Evolutionary conservation across 2,888 invertebrate genomes (phyloP).

Genomic region (Microdon myrmicae): DNA sequence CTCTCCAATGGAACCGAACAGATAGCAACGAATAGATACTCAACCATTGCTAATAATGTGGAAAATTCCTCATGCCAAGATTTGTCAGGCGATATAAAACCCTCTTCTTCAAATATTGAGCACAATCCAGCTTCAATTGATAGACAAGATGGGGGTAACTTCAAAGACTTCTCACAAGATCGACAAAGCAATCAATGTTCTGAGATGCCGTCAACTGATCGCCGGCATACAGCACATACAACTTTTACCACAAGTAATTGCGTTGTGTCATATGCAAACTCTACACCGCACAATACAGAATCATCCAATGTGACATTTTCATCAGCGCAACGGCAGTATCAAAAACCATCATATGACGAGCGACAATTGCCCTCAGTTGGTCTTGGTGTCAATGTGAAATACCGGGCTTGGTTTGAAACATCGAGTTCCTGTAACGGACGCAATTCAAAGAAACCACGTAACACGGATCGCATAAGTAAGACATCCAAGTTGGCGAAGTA

Average conservation of each 20-base stretch:
- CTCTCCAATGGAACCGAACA: constrained; percentile 56
- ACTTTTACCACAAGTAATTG: no score
- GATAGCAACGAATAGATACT: constrained; percentile 42
- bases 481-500: constrained; percentile 38
- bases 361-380: constrained; percentile 62
- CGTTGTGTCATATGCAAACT: no score
- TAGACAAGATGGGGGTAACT: no score
- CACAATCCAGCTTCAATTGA: no score
- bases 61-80: constrained; percentile 24
- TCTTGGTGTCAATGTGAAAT: constrained; percentile 54
- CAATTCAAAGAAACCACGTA: constrained; percentile 30
- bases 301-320: no score
- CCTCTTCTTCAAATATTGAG: constrained; percentile 25
- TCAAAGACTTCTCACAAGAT: no score
- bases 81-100: constrained; percentile 21
- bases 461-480: constrained; percentile 40
- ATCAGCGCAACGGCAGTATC: no score
- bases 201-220: no score
- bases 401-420: constrained; percentile 46
- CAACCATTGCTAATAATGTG: constrained; percentile 9
- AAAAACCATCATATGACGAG: constrained; percentile 62
- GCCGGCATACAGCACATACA: no score
- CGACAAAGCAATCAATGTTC: no score
- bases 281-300: no score
- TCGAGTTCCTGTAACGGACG: constrained; percentile 32